A percentile compares a stretch with the other conserved stretches of the same genome.
Conservation (phyloP, 2,888 invertebrate genomes). For the Troides helena region DNA sequence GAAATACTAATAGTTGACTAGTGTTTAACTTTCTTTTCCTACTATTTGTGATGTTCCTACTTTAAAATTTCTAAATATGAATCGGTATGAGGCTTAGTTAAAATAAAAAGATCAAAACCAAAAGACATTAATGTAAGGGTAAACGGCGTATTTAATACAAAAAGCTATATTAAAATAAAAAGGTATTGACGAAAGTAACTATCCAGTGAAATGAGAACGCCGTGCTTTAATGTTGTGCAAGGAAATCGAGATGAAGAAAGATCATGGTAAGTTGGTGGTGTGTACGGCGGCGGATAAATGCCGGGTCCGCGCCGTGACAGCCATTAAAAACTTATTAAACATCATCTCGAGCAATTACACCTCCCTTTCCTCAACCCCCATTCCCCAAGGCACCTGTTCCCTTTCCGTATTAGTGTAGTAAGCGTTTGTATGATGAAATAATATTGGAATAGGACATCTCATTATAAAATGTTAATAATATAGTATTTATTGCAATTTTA, state of each 20-base stretch:
- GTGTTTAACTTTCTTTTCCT: no score
- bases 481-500: constrained; percentile 7
- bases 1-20: no score
- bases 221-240: neutral
- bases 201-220: constrained; percentile 13
- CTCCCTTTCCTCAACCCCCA: constrained; percentile 43
- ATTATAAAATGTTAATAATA: constrained; percentile 5
- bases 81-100: no score
- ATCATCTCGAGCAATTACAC: constrained; percentile 83
- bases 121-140: neutral
- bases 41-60: neutral
- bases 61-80: neutral
- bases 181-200: constrained; percentile 11
- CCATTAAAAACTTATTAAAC: constrained; percentile 86
- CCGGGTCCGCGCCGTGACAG: constrained; percentile 66
- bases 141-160: neutral
- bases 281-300: constrained; percentile 65
- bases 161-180: constrained; percentile 7
- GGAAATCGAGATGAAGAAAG: constrained; percentile 26
- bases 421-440: constrained; percentile 28
- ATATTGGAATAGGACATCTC: constrained; percentile 33
- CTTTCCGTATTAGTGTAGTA: constrained; percentile 21
- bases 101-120: neutral
- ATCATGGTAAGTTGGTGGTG: constrained; percentile 48
- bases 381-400: constrained; percentile 32